Conservation (phyloP, 1,140 invertebrate species). For the Drosophila lowei region DNA sequence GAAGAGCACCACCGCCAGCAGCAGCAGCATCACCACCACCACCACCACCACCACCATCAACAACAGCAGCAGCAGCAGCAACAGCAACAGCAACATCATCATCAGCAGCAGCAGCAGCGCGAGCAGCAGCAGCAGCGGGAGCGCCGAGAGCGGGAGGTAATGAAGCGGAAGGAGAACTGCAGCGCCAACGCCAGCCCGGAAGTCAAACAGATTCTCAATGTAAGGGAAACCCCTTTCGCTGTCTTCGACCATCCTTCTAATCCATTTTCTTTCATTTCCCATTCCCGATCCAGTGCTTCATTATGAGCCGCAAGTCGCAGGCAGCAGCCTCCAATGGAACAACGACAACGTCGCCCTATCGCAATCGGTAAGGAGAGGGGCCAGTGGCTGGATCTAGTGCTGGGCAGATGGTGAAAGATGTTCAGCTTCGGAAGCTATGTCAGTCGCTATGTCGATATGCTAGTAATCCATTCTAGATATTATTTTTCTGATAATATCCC, state of each 20-base stretch:
- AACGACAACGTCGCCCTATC: slow-evolving; percentile 88
- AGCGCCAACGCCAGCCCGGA: slow-evolving; percentile 97
- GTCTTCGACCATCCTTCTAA: background rate
- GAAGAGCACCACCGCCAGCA: slow-evolving; percentile 83
- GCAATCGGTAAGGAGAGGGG: slow-evolving; percentile 88
- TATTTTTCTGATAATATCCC: too few relatives aligned
- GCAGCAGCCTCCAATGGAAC: slow-evolving; percentile 90
- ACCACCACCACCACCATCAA: slow-evolving; percentile 84
- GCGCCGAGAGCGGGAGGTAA: slow-evolving; percentile 86
- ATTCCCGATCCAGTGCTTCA: slow-evolving; percentile 88
- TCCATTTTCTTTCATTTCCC: background rate
- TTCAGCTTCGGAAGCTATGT: too few relatives aligned
- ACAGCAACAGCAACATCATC: slow-evolving; percentile 73
- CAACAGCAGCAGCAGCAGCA: slow-evolving; percentile 85
- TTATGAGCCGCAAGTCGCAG: slow-evolving; percentile 93
- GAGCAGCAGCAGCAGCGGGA: slow-evolving; percentile 84
- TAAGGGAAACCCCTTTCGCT: slow-evolving; percentile 74
- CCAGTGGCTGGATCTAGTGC: too few relatives aligned
- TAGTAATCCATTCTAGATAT: too few relatives aligned
- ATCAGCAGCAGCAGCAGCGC: slow-evolving; percentile 85
- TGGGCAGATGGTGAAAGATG: too few relatives aligned
- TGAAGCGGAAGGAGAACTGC: slow-evolving; percentile 93
- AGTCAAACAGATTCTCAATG: slow-evolving; percentile 97
- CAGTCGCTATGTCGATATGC: too few relatives aligned
- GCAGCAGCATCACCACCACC: slow-evolving; percentile 86